Conservation (phyloP, 2,113 vertebrate genomes). For the Plestiodon gilberti region DNA sequence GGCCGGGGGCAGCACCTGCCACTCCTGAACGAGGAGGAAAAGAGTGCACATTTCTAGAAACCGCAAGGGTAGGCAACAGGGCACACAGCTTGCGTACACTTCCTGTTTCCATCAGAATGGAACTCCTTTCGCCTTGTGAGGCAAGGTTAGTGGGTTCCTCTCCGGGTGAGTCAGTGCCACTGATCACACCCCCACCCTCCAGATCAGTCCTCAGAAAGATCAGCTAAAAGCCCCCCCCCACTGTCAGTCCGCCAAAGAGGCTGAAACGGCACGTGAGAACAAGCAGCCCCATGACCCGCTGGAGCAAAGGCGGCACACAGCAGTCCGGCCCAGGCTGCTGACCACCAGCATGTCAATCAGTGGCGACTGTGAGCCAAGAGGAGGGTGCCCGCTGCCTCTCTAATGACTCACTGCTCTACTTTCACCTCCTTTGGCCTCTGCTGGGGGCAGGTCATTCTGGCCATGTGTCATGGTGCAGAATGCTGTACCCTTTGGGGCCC, state of each 20-base stretch:
- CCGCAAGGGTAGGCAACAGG: not conserved
- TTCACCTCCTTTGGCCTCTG: not conserved
- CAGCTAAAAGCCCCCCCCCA: rapidly evolving
- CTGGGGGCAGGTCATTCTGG: not conserved
- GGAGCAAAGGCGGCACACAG: not conserved
- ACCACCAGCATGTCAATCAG: too few relatives aligned
- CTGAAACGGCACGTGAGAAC: not conserved
- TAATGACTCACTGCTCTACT: not conserved
- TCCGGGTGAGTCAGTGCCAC: not conserved
- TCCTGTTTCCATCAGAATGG: conserved; percentile 8
- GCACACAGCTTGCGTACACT: not conserved
- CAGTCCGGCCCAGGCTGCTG: too few relatives aligned
- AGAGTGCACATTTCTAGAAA: not conserved
- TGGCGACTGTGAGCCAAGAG: not conserved
- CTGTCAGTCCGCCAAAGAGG: not conserved
- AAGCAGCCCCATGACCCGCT: not conserved
- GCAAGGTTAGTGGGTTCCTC: not conserved
- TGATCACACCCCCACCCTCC: not conserved
- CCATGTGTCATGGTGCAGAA: too few relatives aligned
- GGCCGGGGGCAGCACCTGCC: not conserved
- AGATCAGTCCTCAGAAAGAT: not conserved
- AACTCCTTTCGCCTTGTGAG: not conserved
- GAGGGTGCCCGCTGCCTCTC: not conserved
- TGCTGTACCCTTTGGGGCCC: too few relatives aligned
- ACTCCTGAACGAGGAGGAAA: not conserved